Evolutionary conservation across 35 echinoderm and acorn worm species (phyloP).

Genomic region (Nesometra sesokonis): DNA sequence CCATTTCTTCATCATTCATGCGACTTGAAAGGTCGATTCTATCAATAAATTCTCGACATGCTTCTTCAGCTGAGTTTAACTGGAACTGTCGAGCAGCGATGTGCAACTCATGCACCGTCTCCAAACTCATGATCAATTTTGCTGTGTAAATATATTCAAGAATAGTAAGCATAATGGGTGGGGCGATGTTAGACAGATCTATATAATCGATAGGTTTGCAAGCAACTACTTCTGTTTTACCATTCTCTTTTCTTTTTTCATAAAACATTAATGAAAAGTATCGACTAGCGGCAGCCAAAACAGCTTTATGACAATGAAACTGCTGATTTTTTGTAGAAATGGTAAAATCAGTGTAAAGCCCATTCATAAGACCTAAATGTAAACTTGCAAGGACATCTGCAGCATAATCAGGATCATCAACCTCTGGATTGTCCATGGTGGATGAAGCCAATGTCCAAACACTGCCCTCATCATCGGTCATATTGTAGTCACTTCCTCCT

Average conservation of each 20-base stretch:
- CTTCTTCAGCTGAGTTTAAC: conserved; percentile 83
- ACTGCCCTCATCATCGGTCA: conserved; percentile 79
- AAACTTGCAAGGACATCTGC: conserved; percentile 78
- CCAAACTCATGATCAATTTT: conserved; percentile 73
- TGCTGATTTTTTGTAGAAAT: conserved; percentile 53
- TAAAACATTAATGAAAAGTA: conserved; percentile 70
- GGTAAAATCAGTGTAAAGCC: conserved; percentile 74
- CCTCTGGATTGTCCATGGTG: conserved; percentile 58
- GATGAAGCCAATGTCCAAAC: conserved; percentile 86
- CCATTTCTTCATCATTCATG: conserved; percentile 24
- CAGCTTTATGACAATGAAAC: conserved; percentile 79
- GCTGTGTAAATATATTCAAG: conserved; percentile 95
- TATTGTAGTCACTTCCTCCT: conserved; percentile 66
- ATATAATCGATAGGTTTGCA: neutral
- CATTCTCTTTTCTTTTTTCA: conserved; percentile 66
- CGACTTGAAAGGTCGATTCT: conserved; percentile 47
- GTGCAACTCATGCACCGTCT: conserved; percentile 54
- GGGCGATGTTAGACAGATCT: conserved; percentile 16
- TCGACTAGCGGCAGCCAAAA: conserved; percentile 75
- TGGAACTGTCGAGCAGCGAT: conserved; percentile 63
- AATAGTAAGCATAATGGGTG: conserved; percentile 53
- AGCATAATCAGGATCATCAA: conserved; percentile 92
- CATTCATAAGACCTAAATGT: conserved; percentile 43
- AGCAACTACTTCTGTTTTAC: conserved; percentile 38
- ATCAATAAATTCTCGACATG: conserved; percentile 65